Conservation (phyloP, 1,140 invertebrate species). For the Heliconius melpomene region DNA sequence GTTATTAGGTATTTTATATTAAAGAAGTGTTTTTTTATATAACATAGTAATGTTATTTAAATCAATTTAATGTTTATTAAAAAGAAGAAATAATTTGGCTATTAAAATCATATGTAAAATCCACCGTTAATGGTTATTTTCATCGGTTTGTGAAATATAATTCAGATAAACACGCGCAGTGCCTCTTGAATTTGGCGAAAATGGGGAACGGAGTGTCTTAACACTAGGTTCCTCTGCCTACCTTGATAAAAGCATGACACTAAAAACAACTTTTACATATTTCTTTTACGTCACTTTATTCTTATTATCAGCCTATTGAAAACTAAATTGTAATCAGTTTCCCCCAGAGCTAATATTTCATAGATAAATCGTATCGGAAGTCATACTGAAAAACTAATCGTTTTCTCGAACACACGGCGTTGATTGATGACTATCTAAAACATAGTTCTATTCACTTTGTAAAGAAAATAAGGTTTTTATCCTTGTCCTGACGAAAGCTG, state of each 20-base stretch:
- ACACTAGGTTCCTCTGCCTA: too few relatives aligned
- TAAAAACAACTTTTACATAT: not conserved
- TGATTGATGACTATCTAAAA: constrained; percentile 39
- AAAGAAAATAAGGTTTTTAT: not conserved
- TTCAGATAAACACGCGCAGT: too few relatives aligned
- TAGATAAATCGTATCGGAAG: constrained; percentile 20
- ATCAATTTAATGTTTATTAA: too few relatives aligned
- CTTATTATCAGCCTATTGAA: not conserved
- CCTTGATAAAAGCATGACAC: not conserved
- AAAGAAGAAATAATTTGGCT: too few relatives aligned
- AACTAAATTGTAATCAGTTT: not conserved
- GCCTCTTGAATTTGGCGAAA: too few relatives aligned
- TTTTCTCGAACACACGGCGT: constrained; percentile 37
- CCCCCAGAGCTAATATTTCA: not conserved
- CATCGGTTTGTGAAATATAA: too few relatives aligned
- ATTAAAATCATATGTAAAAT: too few relatives aligned
- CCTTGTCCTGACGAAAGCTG: not conserved
- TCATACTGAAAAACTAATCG: constrained; percentile 44
- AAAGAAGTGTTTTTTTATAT: not conserved
- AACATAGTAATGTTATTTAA: too few relatives aligned
- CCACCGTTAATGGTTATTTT: not conserved
- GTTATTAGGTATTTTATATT: not conserved
- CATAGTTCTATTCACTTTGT: constrained; percentile 1
- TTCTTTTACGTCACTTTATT: not conserved
- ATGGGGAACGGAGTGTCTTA: too few relatives aligned